These are phyloP conservation scores for Diarsia mendica DNA, from an alignment of 2,888 invertebrate species.

Conservation along the genomic window DNA sequence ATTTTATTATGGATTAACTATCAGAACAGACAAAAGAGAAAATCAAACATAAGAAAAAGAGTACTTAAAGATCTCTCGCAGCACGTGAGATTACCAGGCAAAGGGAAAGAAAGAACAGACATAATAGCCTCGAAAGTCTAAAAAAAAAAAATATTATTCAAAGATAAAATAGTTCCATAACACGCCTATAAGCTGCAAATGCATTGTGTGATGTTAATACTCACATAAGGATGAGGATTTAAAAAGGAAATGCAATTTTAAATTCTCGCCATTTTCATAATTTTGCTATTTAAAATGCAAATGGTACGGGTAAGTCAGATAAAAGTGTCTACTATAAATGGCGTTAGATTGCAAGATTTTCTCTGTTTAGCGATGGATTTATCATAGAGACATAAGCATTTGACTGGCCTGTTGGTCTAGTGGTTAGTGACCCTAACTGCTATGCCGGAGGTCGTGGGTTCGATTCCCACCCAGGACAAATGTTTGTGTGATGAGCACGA, in stretches of 20 bases:
- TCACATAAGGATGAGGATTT: not conserved
- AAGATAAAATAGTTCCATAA: not conserved
- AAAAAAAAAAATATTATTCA: not conserved
- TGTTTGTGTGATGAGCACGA: no score
- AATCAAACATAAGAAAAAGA: not conserved
- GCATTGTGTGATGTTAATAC: constrained; percentile 13
- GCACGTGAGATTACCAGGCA: not conserved
- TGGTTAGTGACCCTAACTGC: no score
- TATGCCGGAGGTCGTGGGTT: no score
- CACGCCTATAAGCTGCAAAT: constrained; percentile 14
- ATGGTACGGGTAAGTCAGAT: constrained; percentile 12
- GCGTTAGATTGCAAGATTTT: not conserved
- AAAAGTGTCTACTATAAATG: constrained; percentile 18
- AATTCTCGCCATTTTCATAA: constrained; percentile 25
- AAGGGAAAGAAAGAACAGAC: not conserved
- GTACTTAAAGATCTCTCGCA: not conserved
- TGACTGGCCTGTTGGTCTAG: no score
- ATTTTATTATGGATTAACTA: not conserved
- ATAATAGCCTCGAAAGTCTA: not conserved
- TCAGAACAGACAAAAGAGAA: not conserved
- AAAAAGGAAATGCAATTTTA: constrained; percentile 33
- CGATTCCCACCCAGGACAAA: no score
- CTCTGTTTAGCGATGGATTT: not conserved
- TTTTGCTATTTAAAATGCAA: constrained; percentile 38
- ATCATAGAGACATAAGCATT: not conserved